Conservation (phyloP, 23 tunicate species). For the Halocynthia aurantium region DNA sequence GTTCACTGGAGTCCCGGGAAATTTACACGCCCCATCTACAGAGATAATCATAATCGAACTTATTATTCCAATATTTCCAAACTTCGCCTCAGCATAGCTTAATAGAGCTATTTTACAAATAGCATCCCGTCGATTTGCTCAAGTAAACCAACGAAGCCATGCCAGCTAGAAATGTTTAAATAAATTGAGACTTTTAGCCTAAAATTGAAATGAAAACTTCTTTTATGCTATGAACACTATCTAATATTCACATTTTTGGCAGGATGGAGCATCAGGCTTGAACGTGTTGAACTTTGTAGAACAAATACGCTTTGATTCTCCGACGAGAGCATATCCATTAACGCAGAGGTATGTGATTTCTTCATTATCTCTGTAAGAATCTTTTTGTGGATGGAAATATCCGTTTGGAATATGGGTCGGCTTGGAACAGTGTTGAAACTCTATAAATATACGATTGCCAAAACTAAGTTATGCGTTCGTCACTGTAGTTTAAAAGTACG, state of each 20-base stretch:
- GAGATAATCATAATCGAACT: not conserved
- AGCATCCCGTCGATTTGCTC: too few species aligned
- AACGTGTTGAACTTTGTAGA: not conserved
- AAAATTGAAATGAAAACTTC: too few species aligned
- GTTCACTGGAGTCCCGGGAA: conserved; percentile 20
- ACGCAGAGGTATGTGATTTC: not conserved
- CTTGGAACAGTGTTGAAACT: too few species aligned
- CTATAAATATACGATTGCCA: too few species aligned
- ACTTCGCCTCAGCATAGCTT: not conserved
- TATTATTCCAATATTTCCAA: too few species aligned
- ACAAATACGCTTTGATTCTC: not conserved
- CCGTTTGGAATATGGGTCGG: too few species aligned
- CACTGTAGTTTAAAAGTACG: not conserved
- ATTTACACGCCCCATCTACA: conserved; percentile 8
- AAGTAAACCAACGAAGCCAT: too few species aligned
- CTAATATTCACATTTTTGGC: not conserved
- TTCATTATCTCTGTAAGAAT: not conserved
- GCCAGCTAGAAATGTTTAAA: too few species aligned
- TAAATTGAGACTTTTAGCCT: too few species aligned
- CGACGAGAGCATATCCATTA: conserved; percentile 1
- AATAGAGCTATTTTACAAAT: not conserved
- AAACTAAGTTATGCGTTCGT: too few species aligned
- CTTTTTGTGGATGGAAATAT: not conserved
- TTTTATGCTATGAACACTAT: not conserved
- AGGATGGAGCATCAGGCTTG: not conserved